These are phyloP conservation scores for Catotricha subobsoleta DNA, from an alignment of 2,888 invertebrate genomes.

Conservation along the genomic window DNA sequence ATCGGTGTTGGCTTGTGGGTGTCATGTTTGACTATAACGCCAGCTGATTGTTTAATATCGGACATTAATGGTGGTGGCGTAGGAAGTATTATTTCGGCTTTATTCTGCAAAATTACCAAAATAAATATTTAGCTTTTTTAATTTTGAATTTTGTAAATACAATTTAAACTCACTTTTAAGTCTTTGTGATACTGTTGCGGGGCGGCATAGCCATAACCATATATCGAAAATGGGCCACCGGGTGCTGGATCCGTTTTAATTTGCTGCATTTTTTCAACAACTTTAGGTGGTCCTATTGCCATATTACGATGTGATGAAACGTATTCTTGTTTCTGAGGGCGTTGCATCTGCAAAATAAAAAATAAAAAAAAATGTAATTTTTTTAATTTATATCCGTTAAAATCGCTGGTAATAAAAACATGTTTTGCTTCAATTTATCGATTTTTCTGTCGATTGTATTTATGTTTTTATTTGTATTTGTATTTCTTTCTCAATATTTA, in stretches of 20 bases:
- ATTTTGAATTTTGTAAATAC: background rate
- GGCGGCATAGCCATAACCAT: background rate
- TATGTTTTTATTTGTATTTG: too few species aligned
- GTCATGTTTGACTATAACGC: constrained; percentile 1
- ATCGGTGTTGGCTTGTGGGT: background rate
- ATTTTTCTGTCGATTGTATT: too few species aligned
- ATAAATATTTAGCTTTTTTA: background rate
- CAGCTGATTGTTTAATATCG: background rate
- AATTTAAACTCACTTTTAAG: background rate
- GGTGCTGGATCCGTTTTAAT: background rate
- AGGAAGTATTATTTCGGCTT: background rate
- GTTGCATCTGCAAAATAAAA: background rate
- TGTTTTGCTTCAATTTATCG: too few species aligned
- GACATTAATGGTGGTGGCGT: background rate
- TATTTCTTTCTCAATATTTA: too few species aligned
- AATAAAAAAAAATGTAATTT: background rate
- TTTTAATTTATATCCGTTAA: too few species aligned
- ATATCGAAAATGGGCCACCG: too few species aligned
- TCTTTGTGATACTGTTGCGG: background rate
- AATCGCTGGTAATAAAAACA: too few species aligned
- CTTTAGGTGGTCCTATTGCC: background rate
- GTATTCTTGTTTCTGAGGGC: background rate
- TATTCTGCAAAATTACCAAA: too few species aligned
- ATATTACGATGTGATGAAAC: background rate
- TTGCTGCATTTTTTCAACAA: background rate